Percentiles rank a stretch among this genome's conserved stretches.
Evolutionary conservation across 2,888 invertebrate genomes (phyloP).

Genomic region (Ischnus inquisitorius): DNA sequence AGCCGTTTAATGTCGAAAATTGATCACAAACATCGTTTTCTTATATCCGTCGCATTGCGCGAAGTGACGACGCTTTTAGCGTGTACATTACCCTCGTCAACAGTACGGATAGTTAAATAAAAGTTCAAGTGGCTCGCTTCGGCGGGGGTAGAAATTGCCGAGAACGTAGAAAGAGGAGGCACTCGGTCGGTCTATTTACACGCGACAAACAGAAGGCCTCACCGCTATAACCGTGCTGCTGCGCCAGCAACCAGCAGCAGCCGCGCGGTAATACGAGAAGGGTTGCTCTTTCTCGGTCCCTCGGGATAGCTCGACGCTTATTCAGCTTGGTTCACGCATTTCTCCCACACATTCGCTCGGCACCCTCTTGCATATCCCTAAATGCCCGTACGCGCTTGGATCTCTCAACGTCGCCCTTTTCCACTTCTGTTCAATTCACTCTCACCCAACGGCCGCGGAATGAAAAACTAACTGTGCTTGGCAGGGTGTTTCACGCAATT

Average conservation of each 20-base stretch:
- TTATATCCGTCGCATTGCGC: neutral
- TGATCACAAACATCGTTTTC: conserved; percentile 2
- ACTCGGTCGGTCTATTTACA: conserved; percentile 63
- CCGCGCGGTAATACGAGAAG: conserved; percentile 38
- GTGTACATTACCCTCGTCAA: conserved; percentile 38
- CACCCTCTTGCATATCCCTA: conserved; percentile 13
- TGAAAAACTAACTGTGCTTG: conserved; percentile 1
- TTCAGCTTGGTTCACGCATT: conserved; percentile 60
- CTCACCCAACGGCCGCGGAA: neutral
- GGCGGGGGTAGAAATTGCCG: conserved; percentile 44
- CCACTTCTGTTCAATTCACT: conserved; percentile 30
- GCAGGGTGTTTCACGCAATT: conserved; percentile 3
- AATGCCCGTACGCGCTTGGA: neutral
- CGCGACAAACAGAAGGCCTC: conserved; percentile 64
- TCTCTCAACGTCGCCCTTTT: neutral
- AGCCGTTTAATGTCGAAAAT: neutral
- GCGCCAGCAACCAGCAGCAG: conserved; percentile 8
- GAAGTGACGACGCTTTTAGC: conserved; percentile 36
- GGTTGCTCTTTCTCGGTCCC: conserved; percentile 62
- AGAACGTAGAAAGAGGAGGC: conserved; percentile 23
- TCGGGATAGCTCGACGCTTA: conserved; percentile 55
- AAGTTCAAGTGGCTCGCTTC: conserved; percentile 40
- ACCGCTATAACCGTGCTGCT: conserved; percentile 43
- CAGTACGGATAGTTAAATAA: conserved; percentile 56
- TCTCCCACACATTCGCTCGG: conserved; percentile 16